Evolutionary conservation across 2,888 invertebrate species (phyloP).

Genomic region (Drosophila mulleri): DNA sequence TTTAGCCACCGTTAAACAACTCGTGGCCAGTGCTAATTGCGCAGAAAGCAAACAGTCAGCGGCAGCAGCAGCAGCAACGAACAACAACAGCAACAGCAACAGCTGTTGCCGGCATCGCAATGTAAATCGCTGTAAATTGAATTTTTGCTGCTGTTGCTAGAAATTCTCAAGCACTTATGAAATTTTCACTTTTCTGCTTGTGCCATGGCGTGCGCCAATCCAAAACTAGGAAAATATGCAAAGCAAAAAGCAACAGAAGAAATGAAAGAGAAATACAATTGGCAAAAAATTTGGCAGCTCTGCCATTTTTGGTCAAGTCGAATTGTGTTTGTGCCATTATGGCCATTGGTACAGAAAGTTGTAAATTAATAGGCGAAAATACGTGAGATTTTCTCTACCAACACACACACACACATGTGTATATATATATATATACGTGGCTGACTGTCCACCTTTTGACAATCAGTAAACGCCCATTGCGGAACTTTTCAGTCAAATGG

Average conservation of each 20-base stretch:
- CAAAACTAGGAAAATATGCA: constrained; percentile 63
- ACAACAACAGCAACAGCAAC: neutral
- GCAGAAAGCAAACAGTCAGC: constrained; percentile 61
- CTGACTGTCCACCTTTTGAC: constrained; percentile 39
- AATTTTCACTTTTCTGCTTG: constrained; percentile 67
- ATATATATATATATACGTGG: neutral
- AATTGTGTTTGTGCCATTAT: constrained; percentile 53
- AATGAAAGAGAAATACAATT: neutral
- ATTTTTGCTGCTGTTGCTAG: constrained; percentile 41
- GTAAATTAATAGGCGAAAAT: constrained; percentile 79
- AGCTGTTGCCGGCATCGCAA: constrained; percentile 28
- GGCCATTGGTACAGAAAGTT: constrained; percentile 71
- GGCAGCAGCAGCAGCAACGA: neutral
- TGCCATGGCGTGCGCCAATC: constrained; percentile 50
- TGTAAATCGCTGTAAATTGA: constrained; percentile 39
- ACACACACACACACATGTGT: constrained; percentile 11
- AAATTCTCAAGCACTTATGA: constrained; percentile 71
- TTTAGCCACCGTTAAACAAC: constrained; percentile 65
- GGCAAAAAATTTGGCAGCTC: constrained; percentile 45
- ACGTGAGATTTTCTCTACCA: constrained; percentile 54
- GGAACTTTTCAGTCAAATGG: constrained; percentile 74
- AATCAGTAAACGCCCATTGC: constrained; percentile 73
- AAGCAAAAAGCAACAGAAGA: constrained; percentile 26
- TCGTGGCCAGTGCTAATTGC: constrained; percentile 66
- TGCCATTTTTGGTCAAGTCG: constrained; percentile 63